phyloP scores from a whole-genome alignment of 2,888 invertebrate genomes.

The Apamea crenata region DNA sequence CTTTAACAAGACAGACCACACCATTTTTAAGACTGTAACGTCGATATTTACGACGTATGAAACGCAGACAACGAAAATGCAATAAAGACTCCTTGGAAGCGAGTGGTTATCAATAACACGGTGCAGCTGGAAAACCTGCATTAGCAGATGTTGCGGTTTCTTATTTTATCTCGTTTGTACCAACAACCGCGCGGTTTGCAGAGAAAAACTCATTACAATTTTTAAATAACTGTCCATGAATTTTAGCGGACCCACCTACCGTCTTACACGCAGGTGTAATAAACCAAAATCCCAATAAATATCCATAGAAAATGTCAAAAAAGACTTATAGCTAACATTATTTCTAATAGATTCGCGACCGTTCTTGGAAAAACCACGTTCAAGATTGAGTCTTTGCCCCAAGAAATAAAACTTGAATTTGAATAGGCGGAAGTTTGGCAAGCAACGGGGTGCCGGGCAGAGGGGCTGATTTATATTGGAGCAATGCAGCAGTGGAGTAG shows the following conservation, averaged over 20 bases:
- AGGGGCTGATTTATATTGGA: constrained; percentile 89
- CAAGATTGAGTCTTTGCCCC: constrained; percentile 63
- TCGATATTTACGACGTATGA: constrained; percentile 70
- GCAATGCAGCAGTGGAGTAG: constrained; percentile 89
- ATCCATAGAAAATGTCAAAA: constrained; percentile 71
- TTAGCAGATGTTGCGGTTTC: constrained; percentile 54
- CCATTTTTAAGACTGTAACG: constrained; percentile 56
- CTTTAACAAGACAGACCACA: constrained; percentile 52
- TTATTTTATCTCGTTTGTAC: constrained; percentile 42
- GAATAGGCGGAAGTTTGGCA: constrained; percentile 78
- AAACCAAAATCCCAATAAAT: constrained; percentile 60
- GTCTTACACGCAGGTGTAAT: constrained; percentile 39
- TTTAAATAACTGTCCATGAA: constrained; percentile 18
- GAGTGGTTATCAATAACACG: constrained; percentile 52
- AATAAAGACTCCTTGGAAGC: constrained; percentile 62
- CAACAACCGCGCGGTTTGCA: constrained; percentile 15
- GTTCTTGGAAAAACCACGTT: constrained; percentile 64
- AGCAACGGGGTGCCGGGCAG: constrained; percentile 82
- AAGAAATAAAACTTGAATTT: constrained; percentile 71
- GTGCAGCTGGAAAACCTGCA: constrained; percentile 58
- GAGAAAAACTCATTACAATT: constrained; percentile 33
- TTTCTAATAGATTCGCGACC: constrained; percentile 79
- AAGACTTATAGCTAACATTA: constrained; percentile 68
- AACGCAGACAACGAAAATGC: constrained; percentile 63
- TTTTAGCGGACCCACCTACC: constrained; percentile 29